phyloP scores from a whole-genome alignment of 2,113 vertebrate genomes.

The Myxocyprinus asiaticus region DNA sequence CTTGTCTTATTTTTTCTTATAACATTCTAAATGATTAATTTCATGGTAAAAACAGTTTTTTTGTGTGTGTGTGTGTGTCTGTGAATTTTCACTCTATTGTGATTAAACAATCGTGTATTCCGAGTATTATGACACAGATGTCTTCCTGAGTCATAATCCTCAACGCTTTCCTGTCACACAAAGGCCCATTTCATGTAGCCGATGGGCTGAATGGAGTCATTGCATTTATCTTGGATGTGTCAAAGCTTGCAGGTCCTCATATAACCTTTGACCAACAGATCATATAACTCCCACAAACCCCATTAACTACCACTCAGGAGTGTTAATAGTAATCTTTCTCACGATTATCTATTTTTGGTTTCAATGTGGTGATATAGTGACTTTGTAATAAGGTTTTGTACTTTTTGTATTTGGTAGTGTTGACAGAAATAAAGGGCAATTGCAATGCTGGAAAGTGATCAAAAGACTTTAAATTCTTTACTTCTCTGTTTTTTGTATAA shows the following conservation, averaged over 20 bases:
- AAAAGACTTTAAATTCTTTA: neutral
- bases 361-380: neutral
- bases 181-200: neutral
- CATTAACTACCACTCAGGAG: neutral
- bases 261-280: constrained; percentile 18
- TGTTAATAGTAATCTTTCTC: neutral
- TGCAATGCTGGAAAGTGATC: neutral
- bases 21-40: too few relatives aligned
- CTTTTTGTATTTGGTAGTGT: neutral
- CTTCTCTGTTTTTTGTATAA: constrained; percentile 1
- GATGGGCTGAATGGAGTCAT: neutral
- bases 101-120: too few relatives aligned
- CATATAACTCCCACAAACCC: neutral
- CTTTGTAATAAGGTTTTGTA: too few relatives aligned
- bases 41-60: too few relatives aligned
- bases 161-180: constrained; percentile 3
- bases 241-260: constrained; percentile 14
- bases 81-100: too few relatives aligned
- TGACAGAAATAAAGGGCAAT: constrained; percentile 3
- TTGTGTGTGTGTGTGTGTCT: too few relatives aligned
- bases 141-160: neutral
- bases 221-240: constrained; percentile 2
- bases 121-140: too few relatives aligned
- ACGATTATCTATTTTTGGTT: neutral
- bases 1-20: too few relatives aligned